These are phyloP conservation scores for Melanargia galathea DNA, from an alignment of 2,888 invertebrate genomes.

Conservation along the genomic window DNA sequence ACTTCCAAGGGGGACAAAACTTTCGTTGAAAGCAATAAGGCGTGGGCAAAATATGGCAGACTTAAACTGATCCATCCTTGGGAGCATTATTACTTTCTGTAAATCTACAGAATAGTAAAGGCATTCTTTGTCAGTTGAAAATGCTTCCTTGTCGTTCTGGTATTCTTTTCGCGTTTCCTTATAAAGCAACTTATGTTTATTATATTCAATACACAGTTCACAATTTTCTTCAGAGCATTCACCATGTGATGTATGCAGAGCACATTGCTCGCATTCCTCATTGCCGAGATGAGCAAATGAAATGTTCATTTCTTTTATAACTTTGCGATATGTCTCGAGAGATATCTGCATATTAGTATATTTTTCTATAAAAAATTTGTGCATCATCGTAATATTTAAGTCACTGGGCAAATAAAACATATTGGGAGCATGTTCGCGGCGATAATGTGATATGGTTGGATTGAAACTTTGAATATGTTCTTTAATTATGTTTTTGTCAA, in stretches of 20 bases:
- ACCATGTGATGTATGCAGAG: not conserved
- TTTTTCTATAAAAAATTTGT: no score
- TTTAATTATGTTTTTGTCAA: no score
- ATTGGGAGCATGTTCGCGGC: no score
- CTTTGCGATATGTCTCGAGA: no score
- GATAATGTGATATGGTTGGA: no score
- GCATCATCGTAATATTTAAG: no score
- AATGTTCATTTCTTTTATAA: not conserved
- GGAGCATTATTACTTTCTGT: not conserved
- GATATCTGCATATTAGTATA: no score
- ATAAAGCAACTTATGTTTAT: no score
- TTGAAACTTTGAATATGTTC: no score
- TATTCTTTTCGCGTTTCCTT: not conserved
- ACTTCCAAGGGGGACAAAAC: not conserved
- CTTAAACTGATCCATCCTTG: not conserved
- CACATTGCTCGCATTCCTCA: not conserved
- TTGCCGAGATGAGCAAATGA: not conserved
- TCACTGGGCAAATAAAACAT: no score
- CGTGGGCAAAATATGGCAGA: not conserved
- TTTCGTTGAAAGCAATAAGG: not conserved
- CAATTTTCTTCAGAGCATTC: not conserved
- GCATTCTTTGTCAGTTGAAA: no score
- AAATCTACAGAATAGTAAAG: not conserved
- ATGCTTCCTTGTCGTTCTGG: not conserved
- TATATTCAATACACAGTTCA: not conserved